Evolutionary conservation across 2,797 vertebrate genomes (phyloP).

Genomic region (Orestias chungarensis): DNA sequence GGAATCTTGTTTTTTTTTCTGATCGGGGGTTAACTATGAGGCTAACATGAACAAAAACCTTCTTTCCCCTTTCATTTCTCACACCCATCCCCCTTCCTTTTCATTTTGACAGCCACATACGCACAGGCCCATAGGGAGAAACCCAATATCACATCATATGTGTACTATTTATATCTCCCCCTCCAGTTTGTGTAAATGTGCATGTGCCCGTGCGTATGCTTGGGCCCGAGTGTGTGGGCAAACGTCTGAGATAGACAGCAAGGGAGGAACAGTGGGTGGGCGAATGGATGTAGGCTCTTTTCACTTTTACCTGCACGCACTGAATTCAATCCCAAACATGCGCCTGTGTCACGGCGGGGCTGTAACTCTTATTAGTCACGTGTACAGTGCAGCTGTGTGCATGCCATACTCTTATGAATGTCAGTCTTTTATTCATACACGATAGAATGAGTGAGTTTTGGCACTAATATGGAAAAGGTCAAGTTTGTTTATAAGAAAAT

Average conservation of each 20-base stretch:
- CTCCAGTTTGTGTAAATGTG: constrained; percentile 69
- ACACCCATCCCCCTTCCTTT: constrained; percentile 38
- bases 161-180: constrained; percentile 80
- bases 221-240: constrained; percentile 48
- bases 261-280: constrained; percentile 49
- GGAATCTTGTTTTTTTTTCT: constrained; percentile 47
- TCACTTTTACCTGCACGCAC: constrained; percentile 49
- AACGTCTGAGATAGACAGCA: constrained; percentile 47
- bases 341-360: constrained; percentile 42
- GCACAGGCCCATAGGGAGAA: constrained; percentile 76
- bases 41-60: constrained; percentile 43
- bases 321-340: constrained; percentile 33
- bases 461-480: constrained; percentile 21
- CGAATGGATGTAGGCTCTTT: constrained; percentile 57
- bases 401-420: constrained; percentile 17
- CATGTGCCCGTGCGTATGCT: constrained; percentile 25
- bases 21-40: constrained; percentile 53
- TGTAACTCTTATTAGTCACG: constrained; percentile 41
- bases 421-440: constrained; percentile 21
- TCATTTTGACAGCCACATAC: constrained; percentile 74
- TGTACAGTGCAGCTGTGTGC: constrained; percentile 44
- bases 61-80: constrained; percentile 48
- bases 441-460: constrained; percentile 32
- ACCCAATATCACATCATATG: constrained; percentile 77
- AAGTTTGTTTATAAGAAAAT: constrained; percentile 29